Base-by-base conservation (phyloP, 2,888 invertebrate genomes). In the Dusona sp. region DNA sequence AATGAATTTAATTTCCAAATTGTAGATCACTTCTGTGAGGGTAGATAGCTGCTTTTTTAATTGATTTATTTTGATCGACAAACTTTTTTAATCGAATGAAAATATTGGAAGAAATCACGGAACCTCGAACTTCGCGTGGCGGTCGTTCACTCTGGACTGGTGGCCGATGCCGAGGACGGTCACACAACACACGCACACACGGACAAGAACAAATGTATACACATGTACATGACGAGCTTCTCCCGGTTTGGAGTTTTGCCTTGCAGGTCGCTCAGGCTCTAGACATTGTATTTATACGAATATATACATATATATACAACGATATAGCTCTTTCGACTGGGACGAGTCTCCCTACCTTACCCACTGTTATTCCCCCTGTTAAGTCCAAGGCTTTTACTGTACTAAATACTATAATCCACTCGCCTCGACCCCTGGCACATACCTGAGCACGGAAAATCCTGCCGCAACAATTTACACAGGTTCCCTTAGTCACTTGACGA, bases 91-190 rank as follows among this genome's bases (percentile, higher is more conserved):
- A 51, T 48, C 22, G 13, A 36, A 73, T 68, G 22, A 29, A 54
- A 54, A 54, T 48, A 4, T 29, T 33, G 29, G 19, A 19, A 64
- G n/a, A n/a, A 79, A 84, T 78, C 78, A 75, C 78, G 78, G 80
- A 86, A 84, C 81, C 81, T 84, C 84, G 81, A 84, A 86, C 79
- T 89, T 91, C 85, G 87, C 92, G 89, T 89, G 85, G 90, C 92
- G 93, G 93, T 93, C 93, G 93, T 93, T 93, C 93, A 93, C 93
- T 93, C 92, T 90, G 90, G 86, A 93, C 93, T 93, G 92, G 87
- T 90, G 91, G 88, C 90, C 90, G 89, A 89, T 90, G 88, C 85
- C 90, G 90, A 90, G 89, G 89, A 88, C 90, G 90, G 88, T 90
- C 65, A 45, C 33, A 67, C 68, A 79, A 48, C 90, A 88, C 57